phyloP scores from a whole-genome alignment of 2,888 invertebrate species.

The Polymixis flavicincta region DNA sequence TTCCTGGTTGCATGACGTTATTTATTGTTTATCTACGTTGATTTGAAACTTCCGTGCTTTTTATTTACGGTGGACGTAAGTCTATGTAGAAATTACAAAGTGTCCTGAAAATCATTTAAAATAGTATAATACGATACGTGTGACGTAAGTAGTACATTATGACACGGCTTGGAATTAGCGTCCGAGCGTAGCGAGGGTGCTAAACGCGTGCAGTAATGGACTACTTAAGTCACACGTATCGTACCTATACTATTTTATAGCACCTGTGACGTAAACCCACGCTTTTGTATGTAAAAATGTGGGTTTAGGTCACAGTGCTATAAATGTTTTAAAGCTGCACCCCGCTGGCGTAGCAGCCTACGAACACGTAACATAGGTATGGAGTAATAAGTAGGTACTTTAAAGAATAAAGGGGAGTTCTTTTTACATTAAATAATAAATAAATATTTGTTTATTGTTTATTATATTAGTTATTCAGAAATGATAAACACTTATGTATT shows the following conservation, averaged over 20 bases:
- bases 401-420: background rate
- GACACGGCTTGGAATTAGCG: too few relatives aligned
- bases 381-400: background rate
- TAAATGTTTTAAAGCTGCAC: background rate
- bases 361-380: background rate
- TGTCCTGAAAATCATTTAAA: background rate
- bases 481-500: background rate
- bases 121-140: too few relatives aligned
- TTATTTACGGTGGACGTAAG: background rate
- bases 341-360: background rate
- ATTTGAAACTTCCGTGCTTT: conserved; percentile 18
- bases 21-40: conserved; percentile 24
- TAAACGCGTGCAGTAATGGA: too few relatives aligned
- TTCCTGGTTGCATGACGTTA: conserved; percentile 35
- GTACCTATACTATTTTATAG: too few relatives aligned
- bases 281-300: too few relatives aligned
- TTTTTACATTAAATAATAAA: too few relatives aligned
- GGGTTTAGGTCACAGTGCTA: too few relatives aligned
- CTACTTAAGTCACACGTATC: too few relatives aligned
- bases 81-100: background rate
- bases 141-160: too few relatives aligned
- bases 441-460: too few relatives aligned
- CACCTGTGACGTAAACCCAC: too few relatives aligned
- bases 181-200: too few relatives aligned
- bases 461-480: background rate